Conservation (phyloP, 2,888 invertebrate species). For the Parasteatoda lunata region DNA sequence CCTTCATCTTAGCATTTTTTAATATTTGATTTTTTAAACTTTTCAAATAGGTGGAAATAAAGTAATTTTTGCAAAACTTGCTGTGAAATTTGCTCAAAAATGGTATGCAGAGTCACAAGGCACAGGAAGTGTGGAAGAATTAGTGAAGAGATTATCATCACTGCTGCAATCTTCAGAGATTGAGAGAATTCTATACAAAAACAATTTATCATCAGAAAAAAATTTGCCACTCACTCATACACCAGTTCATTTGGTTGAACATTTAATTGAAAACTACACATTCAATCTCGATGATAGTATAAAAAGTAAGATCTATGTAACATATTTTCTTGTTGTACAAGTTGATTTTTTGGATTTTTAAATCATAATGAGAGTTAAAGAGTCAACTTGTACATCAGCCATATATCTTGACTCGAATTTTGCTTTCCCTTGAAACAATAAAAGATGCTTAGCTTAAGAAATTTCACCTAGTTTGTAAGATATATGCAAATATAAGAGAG, state of each 20-base stretch:
- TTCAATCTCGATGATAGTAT: slow-evolving; percentile 1
- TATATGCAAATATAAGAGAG: no score
- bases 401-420: no score
- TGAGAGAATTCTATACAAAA: slow-evolving; percentile 28
- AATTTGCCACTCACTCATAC: slow-evolving; percentile 8
- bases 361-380: no score
- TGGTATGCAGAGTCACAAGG: slow-evolving; percentile 6
- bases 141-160: slow-evolving; percentile 14
- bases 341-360: neutral
- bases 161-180: slow-evolving; percentile 13
- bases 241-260: slow-evolving; percentile 22
- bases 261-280: slow-evolving; percentile 35
- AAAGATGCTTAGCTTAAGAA: no score
- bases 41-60: slow-evolving; percentile 45
- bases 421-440: no score
- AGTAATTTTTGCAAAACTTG: slow-evolving; percentile 11
- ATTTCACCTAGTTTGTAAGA: no score
- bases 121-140: neutral
- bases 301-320: slow-evolving; percentile 25
- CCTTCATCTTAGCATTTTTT: neutral
- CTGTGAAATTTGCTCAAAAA: slow-evolving; percentile 24
- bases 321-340: neutral
- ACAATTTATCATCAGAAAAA: slow-evolving; percentile 25
- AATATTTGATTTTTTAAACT: neutral
- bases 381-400: no score